Conservation (phyloP, 23 tunicate species). For the Clavelina lepadiformis region DNA sequence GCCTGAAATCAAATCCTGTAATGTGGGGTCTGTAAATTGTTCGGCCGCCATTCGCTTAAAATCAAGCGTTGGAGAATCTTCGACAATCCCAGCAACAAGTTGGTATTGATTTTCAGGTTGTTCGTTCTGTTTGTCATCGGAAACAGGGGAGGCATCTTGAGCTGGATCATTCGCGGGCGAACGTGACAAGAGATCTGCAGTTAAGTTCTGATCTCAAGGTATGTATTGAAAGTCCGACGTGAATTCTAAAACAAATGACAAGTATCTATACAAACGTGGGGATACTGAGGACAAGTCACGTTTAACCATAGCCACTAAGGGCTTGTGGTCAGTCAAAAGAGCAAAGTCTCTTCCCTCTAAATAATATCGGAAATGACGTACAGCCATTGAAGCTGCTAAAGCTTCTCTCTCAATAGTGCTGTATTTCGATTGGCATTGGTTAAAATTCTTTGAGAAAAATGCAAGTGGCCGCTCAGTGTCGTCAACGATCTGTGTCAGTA, state of each 20-base stretch:
- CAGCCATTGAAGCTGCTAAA: neutral
- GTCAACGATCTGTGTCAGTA: neutral
- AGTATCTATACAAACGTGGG: no score
- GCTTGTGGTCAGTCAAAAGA: slow-evolving; percentile 24
- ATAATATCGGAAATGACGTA: slow-evolving; percentile 2
- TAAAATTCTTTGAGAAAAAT: slow-evolving; percentile 18
- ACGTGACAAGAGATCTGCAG: no score
- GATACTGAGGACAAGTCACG: no score
- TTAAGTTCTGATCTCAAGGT: no score
- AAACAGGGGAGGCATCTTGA: no score
- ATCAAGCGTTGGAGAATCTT: neutral
- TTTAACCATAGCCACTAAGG: slow-evolving; percentile 8
- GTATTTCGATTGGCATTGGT: neutral
- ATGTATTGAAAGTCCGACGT: no score
- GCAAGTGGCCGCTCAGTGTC: slow-evolving; percentile 2
- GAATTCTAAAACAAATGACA: no score
- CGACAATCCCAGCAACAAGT: no score
- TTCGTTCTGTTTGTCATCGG: no score
- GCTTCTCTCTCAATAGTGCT: slow-evolving; percentile 17
- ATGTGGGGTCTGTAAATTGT: neutral
- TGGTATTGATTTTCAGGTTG: no score
- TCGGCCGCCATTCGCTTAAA: neutral
- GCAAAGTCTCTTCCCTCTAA: slow-evolving; percentile 1
- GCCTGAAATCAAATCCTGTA: neutral
- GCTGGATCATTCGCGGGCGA: no score